These are phyloP conservation scores for Malacoraja senta DNA, from an alignment of 2,797 vertebrate genomes.

Conservation along the genomic window DNA sequence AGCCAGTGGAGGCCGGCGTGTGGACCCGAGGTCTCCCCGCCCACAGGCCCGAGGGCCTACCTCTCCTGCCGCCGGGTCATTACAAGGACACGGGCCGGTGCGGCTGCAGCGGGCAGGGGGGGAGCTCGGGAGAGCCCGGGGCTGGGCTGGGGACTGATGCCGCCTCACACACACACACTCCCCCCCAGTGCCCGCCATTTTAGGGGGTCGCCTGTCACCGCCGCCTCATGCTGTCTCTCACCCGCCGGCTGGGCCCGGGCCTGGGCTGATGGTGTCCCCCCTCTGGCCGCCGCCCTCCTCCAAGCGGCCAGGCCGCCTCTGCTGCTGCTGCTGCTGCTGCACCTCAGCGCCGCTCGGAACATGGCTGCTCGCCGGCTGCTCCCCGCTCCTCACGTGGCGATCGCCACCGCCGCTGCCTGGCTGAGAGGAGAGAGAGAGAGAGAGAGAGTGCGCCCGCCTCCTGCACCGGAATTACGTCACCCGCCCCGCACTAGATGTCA, in stretches of 20 bases:
- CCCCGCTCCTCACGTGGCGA: no score
- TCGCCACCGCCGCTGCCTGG: no score
- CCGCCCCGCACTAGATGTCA: no score
- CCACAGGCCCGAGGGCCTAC: neutral
- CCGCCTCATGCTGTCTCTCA: neutral
- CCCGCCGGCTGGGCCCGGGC: no score
- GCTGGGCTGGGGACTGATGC: neutral
- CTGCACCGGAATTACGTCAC: no score
- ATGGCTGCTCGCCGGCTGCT: neutral
- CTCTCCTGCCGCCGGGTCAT: constrained; percentile 2
- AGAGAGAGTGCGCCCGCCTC: no score
- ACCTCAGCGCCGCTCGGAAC: constrained; percentile 18
- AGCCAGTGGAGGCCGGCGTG: no score
- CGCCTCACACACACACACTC: neutral
- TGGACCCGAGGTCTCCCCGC: no score
- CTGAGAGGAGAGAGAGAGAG: no score
- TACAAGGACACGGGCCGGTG: constrained; percentile 12
- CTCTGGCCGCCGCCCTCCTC: neutral
- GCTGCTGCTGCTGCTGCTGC: neutral
- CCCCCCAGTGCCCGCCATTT: neutral
- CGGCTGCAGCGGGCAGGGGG: neutral
- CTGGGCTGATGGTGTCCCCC: no score
- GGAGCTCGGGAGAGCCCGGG: neutral
- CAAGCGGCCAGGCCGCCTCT: neutral
- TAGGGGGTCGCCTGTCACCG: neutral